Conservation (phyloP, 1,140 invertebrate genomes). For the Cotesia typhae region DNA sequence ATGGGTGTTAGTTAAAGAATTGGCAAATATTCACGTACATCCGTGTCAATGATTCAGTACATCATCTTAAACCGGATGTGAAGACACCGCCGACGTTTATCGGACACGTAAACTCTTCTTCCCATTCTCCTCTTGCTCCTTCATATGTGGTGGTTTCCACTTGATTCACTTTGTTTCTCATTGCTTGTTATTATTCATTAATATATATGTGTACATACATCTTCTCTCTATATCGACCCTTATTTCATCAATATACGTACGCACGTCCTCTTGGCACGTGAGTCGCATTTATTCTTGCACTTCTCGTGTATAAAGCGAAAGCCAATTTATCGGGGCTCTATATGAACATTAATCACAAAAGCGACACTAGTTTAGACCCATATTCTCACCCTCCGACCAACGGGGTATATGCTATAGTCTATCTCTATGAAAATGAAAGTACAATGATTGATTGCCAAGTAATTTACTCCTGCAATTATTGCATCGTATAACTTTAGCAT, state of each 20-base stretch:
- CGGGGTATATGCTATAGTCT: not conserved
- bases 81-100: conserved; percentile 26
- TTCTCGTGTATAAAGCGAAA: conserved; percentile 25
- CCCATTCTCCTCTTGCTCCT: conserved; percentile 2
- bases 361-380: conserved; percentile 20
- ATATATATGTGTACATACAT: conserved; percentile 9
- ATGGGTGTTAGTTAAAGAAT: not conserved
- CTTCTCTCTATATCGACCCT: conserved; percentile 8
- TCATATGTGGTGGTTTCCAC: not conserved
- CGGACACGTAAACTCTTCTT: conserved; percentile 35
- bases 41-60: conserved; percentile 18
- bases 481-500: not conserved
- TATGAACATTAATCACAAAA: conserved; percentile 32
- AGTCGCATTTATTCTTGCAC: conserved; percentile 36
- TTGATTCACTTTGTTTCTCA: conserved; percentile 28
- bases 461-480: conserved; percentile 11
- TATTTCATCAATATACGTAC: conserved; percentile 37
- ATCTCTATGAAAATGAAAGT: conserved; percentile 8
- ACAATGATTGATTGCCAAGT: conserved; percentile 6
- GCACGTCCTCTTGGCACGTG: conserved; percentile 36
- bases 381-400: not conserved
- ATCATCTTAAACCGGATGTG: conserved; percentile 32
- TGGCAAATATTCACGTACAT: conserved; percentile 13
- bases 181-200: conserved; percentile 10
- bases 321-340: conserved; percentile 33